A percentile compares a stretch with the other conserved stretches of the same genome.
Evolutionary conservation across 2,888 invertebrate genomes (phyloP).

Genomic region (Slavum lentiscoides): DNA sequence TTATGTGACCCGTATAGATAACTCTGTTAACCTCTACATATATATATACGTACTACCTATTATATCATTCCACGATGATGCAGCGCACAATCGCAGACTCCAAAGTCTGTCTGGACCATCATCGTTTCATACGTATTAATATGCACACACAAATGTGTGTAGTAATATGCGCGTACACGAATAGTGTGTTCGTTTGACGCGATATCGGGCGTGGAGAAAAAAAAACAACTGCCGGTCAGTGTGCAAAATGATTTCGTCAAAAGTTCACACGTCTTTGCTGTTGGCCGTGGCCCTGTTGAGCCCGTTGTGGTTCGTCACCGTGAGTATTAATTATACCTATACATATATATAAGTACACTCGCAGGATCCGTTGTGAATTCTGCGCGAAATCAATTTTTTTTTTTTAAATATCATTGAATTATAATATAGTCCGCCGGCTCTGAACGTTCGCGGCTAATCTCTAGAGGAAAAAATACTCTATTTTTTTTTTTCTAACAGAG

Average conservation of each 20-base stretch:
- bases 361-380: too few species aligned
- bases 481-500: too few species aligned
- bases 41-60: too few species aligned
- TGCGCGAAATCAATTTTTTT: too few species aligned
- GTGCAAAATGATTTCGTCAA: conserved; percentile 18
- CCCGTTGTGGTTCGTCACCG: not conserved
- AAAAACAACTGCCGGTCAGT: not conserved
- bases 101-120: conserved; percentile 28
- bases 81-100: conserved; percentile 22
- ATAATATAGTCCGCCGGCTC: too few species aligned
- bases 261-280: not conserved
- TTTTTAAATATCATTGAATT: too few species aligned
- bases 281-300: conserved; percentile 10
- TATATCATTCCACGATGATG: too few species aligned
- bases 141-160: not conserved
- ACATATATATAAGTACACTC: too few species aligned
- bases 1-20: conserved; percentile 17
- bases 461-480: too few species aligned
- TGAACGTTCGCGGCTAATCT: too few species aligned
- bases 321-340: not conserved
- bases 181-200: not conserved
- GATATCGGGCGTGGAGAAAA: not conserved
- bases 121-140: not conserved
- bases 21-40: conserved; percentile 34
- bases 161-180: not conserved